Evolutionary conservation across 2,888 invertebrate species (phyloP), one percentile per base, ranked within the genome.

Genomic region (Cerastis rubricosa): DNA sequence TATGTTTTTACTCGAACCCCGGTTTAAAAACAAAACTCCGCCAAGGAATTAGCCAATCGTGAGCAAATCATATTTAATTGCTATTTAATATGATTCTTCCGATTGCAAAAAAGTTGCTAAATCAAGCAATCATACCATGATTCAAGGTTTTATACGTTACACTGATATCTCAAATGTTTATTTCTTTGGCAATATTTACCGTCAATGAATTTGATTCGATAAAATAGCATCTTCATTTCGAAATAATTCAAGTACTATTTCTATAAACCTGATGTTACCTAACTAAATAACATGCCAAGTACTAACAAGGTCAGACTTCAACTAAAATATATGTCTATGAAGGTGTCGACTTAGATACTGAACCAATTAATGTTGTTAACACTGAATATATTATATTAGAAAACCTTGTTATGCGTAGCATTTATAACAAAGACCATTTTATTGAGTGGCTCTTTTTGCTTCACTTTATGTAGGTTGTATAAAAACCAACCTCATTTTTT

Each of bases 1-100:
- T 88, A 88, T 85, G 74, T 81, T 83, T 83, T 71, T 77, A 76
- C 65, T 74, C 57, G 66, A 73, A 79, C 78, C 61, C 78, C 71
- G 73, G 72, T 81, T 83, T 69, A 35, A 29, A 61, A 66, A 63
- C 40, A 40, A 78, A 65, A 75, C 14, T 57, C 59, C 61, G 61
- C 29, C 57, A 66, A 61, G 14, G 19, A 74, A 85, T 69, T 72
- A 49, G 43, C 51, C 54, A 81, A 67, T 64, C 64, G 63, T 68
- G 65, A 70, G 35, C 67, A 51, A 66, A 70, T 65, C 40, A 63
- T 29, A 64, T 40, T 40, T 51, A 82, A 84, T 76, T 84, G 69
- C 35, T 43, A 4, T 63, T 64, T 72, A 76, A 80, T 84, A 35
- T 54, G 63, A 71, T 64, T 70, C 47, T 85, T 74, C 82, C 75